Base-by-base conservation (phyloP, 2,888 invertebrate species). In the Tupiocoris notatus region DNA sequence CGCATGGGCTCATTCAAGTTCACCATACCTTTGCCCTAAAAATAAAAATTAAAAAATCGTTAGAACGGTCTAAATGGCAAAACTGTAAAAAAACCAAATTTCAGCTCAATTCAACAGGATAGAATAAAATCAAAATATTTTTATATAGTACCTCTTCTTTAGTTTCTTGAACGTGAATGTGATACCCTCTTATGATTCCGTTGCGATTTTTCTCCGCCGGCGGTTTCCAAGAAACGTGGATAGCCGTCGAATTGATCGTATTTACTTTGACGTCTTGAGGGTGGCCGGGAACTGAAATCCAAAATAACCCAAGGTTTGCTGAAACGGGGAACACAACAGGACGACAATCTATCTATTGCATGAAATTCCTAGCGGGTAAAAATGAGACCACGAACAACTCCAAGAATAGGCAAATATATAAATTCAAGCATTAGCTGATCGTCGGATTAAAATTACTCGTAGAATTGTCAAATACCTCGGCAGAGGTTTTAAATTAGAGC, bases 141-240 rank as follows among this genome's bases (percentile, higher is more conserved):
- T n/a, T n/a, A n/a, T n/a, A n/a, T n/a, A n/a, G n/a, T n/a, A n/a
- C 81, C 64, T 81, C 81, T 63, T 80, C 79, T 83, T 91, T 89
- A 64, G 93, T 89, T 87, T 96, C 95, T 84, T 96, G 95, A 0
- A 95, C 92, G 84, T 96, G 95, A 76, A 99, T 94, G 84, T 98
- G 97, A 86, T 98, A 99, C 23, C 98, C 98, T 78, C 96, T 89
- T 81, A 99, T 96, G 80, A 97, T 92, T 64, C 98, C 98, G 83
- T 98, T 96, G 79, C 94, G 91, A 82, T 97, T 96, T 82, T 94
- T 93, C 81, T 92, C 91, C 78, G 89, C 88, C 0, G 98, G 99
- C 6, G 95, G 93, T 83, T 94, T 92, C 99, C 99, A 99, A 79
- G 91, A 90, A 70, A 98, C 95, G 84, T 92, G 92, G 81, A 98